A percentile compares a stretch with the other conserved stretches of the same genome.
Evolutionary conservation across 2,888 invertebrate species (phyloP).

Genomic region (Alsophila aescularia): DNA sequence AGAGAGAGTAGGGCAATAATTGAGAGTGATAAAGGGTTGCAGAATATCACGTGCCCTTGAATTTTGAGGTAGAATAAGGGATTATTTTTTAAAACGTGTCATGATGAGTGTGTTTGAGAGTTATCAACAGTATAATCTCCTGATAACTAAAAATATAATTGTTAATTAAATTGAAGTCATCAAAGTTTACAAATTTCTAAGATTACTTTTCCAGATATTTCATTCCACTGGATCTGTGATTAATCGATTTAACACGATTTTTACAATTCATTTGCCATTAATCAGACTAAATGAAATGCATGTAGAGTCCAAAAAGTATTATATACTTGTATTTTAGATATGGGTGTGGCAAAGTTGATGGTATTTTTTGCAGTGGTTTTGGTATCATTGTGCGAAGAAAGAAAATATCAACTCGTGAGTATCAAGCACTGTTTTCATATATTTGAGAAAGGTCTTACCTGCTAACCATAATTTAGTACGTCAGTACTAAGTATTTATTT

Average conservation of each 20-base stretch:
- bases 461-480: too few species aligned
- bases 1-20: too few species aligned
- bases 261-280: neutral
- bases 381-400: neutral
- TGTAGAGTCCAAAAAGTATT: neutral
- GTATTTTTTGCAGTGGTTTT: conserved; percentile 4
- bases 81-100: too few species aligned
- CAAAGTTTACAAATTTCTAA: conserved; percentile 1
- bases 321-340: neutral
- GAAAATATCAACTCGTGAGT: neutral
- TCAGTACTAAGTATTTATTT: too few species aligned
- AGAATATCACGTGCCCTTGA: too few species aligned
- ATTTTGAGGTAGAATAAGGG: too few species aligned
- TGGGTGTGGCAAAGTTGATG: conserved; percentile 6
- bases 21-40: too few species aligned
- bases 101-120: too few species aligned
- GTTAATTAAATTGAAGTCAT: neutral
- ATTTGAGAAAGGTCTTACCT: too few species aligned
- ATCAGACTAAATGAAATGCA: conserved; percentile 1
- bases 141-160: too few species aligned
- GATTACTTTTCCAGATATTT: conserved; percentile 2
- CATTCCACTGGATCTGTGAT: neutral
- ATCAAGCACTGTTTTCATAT: neutral
- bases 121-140: too few species aligned
- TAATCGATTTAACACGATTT: conserved; percentile 14